phyloP scores from a whole-genome alignment of 2,888 invertebrate genomes.

The Asteroscopus sphinx region DNA sequence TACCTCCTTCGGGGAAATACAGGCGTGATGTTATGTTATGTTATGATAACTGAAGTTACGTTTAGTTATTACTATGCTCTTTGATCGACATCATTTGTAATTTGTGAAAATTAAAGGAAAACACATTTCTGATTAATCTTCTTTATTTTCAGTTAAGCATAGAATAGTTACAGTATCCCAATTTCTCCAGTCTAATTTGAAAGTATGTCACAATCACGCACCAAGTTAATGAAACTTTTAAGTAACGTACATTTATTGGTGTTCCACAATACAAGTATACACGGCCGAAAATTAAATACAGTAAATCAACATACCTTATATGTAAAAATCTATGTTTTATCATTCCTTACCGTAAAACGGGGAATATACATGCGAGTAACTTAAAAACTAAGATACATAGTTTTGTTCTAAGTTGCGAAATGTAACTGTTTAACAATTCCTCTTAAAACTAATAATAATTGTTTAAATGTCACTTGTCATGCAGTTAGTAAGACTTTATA shows the following conservation, averaged over 20 bases:
- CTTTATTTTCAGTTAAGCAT: constrained; percentile 89
- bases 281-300: constrained; percentile 63
- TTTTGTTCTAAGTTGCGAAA: constrained; percentile 77
- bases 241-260: constrained; percentile 64
- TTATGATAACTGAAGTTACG: too few species aligned
- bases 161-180: constrained; percentile 88
- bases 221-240: constrained; percentile 70
- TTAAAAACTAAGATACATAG: constrained; percentile 72
- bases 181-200: constrained; percentile 83
- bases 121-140: constrained; percentile 79
- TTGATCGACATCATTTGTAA: too few species aligned
- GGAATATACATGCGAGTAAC: constrained; percentile 63
- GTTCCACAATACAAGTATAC: constrained; percentile 63
- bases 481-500: constrained; percentile 80
- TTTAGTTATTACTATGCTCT: too few species aligned
- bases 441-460: constrained; percentile 69
- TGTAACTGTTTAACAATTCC: constrained; percentile 73
- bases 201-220: constrained; percentile 74
- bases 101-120: constrained; percentile 44
- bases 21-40: too few species aligned
- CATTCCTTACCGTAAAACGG: constrained; percentile 43
- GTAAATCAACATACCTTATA: constrained; percentile 67
- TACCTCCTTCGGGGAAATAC: too few species aligned
- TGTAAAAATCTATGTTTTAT: constrained; percentile 61
- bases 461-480: constrained; percentile 80